phyloP scores from a whole-genome alignment of 2,797 vertebrate species.

The Danio jaintianensis region DNA sequence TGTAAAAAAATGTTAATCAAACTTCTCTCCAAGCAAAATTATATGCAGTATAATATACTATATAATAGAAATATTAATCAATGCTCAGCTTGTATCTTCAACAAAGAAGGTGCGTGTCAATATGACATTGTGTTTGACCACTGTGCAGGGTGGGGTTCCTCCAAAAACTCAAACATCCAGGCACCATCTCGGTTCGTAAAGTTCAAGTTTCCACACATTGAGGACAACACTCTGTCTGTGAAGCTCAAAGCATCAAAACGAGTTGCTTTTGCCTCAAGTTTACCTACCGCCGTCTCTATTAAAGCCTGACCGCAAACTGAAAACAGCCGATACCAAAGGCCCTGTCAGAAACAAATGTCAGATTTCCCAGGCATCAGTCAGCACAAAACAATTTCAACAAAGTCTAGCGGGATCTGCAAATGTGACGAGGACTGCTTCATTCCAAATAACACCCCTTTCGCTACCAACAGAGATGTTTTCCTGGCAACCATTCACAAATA shows the following conservation, averaged over 20 bases:
- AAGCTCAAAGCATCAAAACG: background rate
- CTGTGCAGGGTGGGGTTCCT: slow-evolving; percentile 18
- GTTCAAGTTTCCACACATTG: no score
- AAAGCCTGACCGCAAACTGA: slow-evolving; percentile 21
- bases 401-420: slow-evolving; percentile 53
- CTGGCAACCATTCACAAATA: slow-evolving; percentile 77
- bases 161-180: background rate
- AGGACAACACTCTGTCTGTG: no score
- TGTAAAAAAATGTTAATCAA: no score
- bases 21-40: no score
- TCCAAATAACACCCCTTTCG: slow-evolving; percentile 57
- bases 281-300: slow-evolving; percentile 23
- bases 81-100: background rate
- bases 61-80: no score
- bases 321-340: slow-evolving; percentile 9
- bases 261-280: background rate
- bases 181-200: background rate
- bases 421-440: slow-evolving; percentile 61
- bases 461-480: slow-evolving; percentile 73
- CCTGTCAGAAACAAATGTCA: slow-evolving; percentile 26
- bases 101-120: background rate
- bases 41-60: background rate
- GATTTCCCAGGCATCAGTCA: slow-evolving; percentile 56
- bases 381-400: slow-evolving; percentile 56
- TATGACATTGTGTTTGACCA: background rate